Conservation (phyloP, 1,140 invertebrate genomes). For the Metopolophium dirhodum region DNA sequence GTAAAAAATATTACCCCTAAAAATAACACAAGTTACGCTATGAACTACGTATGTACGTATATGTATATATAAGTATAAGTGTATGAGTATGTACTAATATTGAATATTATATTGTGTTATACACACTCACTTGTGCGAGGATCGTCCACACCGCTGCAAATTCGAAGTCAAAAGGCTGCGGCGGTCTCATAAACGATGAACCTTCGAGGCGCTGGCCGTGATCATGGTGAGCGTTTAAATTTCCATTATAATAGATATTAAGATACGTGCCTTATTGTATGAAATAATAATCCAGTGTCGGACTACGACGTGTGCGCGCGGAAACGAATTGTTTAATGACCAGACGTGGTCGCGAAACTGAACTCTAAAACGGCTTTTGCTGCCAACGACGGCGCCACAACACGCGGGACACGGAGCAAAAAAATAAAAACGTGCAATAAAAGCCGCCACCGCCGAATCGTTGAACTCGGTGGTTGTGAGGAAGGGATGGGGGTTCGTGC, state of each 20-base stretch:
- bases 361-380: neutral
- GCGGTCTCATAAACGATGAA: neutral
- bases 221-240: neutral
- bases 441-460: neutral
- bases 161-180: neutral
- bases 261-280: neutral
- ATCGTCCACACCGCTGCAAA: neutral
- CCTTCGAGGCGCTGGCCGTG: neutral
- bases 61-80: too few relatives aligned
- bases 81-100: too few relatives aligned
- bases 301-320: neutral
- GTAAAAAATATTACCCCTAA: neutral
- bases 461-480: neutral
- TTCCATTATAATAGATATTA: neutral
- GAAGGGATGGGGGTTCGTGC: neutral
- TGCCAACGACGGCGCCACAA: neutral
- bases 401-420: neutral
- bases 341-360: constrained; percentile 1
- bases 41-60: neutral
- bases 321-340: neutral
- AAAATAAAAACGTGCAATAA: neutral
- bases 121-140: neutral
- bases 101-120: neutral
- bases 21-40: neutral
- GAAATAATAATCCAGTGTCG: neutral